phyloP scores from a whole-genome alignment of 2,113 vertebrate genomes.

The Sula dactylatra region DNA sequence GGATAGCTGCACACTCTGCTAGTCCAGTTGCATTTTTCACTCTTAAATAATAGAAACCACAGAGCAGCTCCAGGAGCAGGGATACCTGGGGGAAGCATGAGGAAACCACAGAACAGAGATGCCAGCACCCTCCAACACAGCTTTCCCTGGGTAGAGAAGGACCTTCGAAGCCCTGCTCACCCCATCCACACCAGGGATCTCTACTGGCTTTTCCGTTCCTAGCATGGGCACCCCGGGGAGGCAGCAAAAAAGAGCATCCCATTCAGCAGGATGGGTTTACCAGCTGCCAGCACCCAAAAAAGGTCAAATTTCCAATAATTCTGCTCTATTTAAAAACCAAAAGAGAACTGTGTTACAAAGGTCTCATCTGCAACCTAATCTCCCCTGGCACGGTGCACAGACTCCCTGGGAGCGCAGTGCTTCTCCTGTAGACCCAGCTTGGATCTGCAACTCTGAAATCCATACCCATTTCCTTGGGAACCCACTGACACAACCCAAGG shows the following conservation, averaged over 20 bases:
- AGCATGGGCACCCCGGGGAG: accelerated
- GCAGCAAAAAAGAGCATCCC: neutral
- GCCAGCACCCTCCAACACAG: neutral
- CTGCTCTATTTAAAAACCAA: neutral
- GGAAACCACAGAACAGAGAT: neutral
- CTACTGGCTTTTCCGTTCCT: neutral
- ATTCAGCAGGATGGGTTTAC: neutral
- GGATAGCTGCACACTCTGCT: neutral
- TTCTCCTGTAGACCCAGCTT: neutral
- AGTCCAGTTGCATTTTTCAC: neutral
- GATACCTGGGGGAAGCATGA: neutral
- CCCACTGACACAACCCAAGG: neutral
- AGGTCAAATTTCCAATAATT: neutral
- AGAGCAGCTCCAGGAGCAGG: neutral
- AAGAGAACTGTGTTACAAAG: neutral
- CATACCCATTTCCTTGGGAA: neutral
- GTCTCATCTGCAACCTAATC: neutral
- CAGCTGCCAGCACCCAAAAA: neutral
- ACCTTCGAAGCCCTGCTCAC: neutral
- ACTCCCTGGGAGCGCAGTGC: neutral
- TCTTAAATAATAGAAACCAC: neutral
- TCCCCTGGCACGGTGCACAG: accelerated
- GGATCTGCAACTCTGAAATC: neutral
- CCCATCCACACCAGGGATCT: neutral
- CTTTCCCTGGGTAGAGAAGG: neutral